Base-by-base conservation (phyloP, 2,797 vertebrate genomes). In the Megalops cyprinoides region DNA sequence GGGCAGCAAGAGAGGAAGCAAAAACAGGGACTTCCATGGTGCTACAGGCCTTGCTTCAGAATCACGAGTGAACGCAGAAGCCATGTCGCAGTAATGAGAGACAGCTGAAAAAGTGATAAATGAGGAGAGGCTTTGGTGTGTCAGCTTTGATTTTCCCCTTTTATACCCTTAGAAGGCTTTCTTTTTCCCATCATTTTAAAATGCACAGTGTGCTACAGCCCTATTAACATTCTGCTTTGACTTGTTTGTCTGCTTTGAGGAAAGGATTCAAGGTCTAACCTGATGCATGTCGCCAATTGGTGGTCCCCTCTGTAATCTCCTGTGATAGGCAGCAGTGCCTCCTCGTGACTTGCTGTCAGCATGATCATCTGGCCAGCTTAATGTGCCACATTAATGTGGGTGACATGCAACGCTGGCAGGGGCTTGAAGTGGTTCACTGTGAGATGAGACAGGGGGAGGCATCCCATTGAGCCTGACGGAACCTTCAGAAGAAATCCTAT, bases 41-140 rank as follows among this genome's bases (percentile, higher is more conserved):
- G 39, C 76, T 12, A 6, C 4, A 60, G n/a, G 76, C 15, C n/a
- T 28, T 55, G 37, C 39, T 42, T 10, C 39, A 20, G 15, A 77
- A 77, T 77, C 53, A 34, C n/a, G 55, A 42, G 44, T 12, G 14
- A 65, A 39, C 18, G 67, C 42, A 56, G 51, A 56, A 0, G 53
- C 18, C 20, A 28, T 15, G 34, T 8, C 20, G 1, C 28, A 44
- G 44, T 34, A 62, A 48, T n/a, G 46, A 48, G 76, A 60, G 9
- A 46, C 76, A 46, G 55, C 76, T 46, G 76, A 48, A 60, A 53
- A 31, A 62, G n/a, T 62, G 76, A 78, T 78, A 78, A 78, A 78
- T 65, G 76, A 77, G 55, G 14, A 51, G 49, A 49, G 14, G 51
- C 56, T 62, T 48, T 28, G 34, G 31, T 8, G 37, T 78, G 76